Base-by-base conservation (phyloP, 2,888 invertebrate genomes). In the Augochlorella aurata region DNA sequence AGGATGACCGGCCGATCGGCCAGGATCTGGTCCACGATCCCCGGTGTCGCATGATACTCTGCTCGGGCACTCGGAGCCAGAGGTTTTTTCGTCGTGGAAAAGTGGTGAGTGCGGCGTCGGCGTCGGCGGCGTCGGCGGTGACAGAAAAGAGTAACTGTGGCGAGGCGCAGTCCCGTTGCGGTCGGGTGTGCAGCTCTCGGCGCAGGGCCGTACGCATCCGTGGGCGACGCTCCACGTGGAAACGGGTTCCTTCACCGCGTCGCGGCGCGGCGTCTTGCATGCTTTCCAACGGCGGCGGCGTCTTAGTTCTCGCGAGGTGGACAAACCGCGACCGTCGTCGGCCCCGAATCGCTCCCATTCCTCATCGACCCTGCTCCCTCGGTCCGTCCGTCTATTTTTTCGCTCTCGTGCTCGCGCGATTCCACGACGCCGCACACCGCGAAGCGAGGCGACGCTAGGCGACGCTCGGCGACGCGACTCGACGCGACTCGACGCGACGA, bases 191-290 rank as follows among this genome's bases (percentile, higher is more conserved):
- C 87, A 82, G 84, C 85, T 86, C 78, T 81, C 81, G 69, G 87
- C 83, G 85, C 87, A 87, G 87, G 87, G 85, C 87, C 87, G 87
- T 85, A 87, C 83, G 81, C 85, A 79, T 82, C 79, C 77, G 81
- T 74, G 82, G 83, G 77, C 75, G 91, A 92, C 91, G 92, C 91
- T 90, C 90, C 92, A 92, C 93, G 92, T 93, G 94, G 93, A 93
- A 93, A 44, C 82, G 93, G 92, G 82, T 79, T 77, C 81, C 85
- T 82, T 7, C 58, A 5, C 38, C 38, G 38, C 38, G 38, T 38
- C 38, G 38, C 29, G 65, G 90, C 88, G 89, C 89, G 87, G 86
- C 90, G 90, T 81, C 79, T 77, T 76, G 67, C 67, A 74, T 74
- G 84, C 80, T 84, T 80, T 65, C 29, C 29, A 44, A 38, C 38